A percentile compares a stretch with the other conserved stretches of the same genome.
Evolutionary conservation across 2,797 vertebrate species (phyloP).

Genomic region (Toxotes lorentzi): DNA sequence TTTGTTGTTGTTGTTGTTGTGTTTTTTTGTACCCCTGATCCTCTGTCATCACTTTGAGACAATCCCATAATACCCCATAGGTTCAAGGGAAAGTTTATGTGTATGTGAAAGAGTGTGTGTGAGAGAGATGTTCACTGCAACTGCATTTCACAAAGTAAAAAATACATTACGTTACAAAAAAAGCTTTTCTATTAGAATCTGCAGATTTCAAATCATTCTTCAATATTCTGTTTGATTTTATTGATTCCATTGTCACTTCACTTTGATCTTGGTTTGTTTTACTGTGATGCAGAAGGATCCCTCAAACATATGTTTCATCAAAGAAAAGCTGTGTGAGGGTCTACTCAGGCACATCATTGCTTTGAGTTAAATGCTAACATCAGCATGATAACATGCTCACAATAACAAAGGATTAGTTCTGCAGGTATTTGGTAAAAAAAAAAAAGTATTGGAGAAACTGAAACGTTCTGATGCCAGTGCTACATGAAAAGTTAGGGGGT

Average conservation of each 20-base stretch:
- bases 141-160: neutral
- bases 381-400: neutral
- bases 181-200: neutral
- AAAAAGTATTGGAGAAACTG: neutral
- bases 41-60: constrained; percentile 69
- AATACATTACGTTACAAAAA: neutral
- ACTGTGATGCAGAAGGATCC: neutral
- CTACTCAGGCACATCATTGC: neutral
- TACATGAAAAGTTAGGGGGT: constrained; percentile 2
- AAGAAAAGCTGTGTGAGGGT: constrained; percentile 1
- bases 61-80: constrained; percentile 61
- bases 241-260: neutral
- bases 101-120: constrained; percentile 7
- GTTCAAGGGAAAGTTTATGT: constrained; percentile 53
- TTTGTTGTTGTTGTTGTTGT: constrained; percentile 12
- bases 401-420: neutral
- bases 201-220: neutral
- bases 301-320: neutral
- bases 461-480: neutral
- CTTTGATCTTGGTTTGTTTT: neutral
- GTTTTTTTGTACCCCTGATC: constrained; percentile 51
- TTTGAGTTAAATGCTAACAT: neutral
- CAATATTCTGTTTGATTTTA: neutral
- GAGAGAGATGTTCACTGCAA: constrained; percentile 2
- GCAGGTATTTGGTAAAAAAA: neutral